Evolutionary conservation across 1,140 invertebrate genomes (phyloP), one percentile per base, ranked within the genome.

Genomic region (Pseudachorutes palmiensis): DNA sequence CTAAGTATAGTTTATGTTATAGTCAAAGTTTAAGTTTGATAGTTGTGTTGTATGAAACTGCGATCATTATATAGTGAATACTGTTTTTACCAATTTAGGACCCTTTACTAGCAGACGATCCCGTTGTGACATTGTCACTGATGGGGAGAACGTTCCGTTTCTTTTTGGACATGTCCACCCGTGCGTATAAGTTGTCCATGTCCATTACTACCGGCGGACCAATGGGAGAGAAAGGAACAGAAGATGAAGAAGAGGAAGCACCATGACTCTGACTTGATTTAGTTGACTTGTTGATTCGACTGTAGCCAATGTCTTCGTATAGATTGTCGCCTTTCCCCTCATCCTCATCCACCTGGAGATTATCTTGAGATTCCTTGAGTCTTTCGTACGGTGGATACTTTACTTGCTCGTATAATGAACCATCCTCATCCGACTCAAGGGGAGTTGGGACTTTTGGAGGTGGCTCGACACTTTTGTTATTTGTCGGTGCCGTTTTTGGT

Each of bases 301-400:
- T 55, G 51, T 73, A 73, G 2, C 69, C 64, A 65, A 73, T 73
- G 24, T 66, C 69, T 69, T 73, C 72, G 31, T 73, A 73, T 16
- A 67, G 67, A 49, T 70, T 70, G 12, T 49, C 36, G 12, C 45
- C 71, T 26, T 48, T 31, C 16, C 45, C n/a, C 29, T 19, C 26
- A 24, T 61, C 69, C 19, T 30, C 58, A 16, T 60, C 64, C 16
- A 30, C 31, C 24, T 61, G 60, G 5, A 70, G 32, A 65, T 66
- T 64, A 45, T 71, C 70, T 45, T 63, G 49, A 16, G 68, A 70
- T 36, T 73, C 72, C 45, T 73, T 70, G 1, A 73, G 59, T 59
- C 72, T 66, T 32, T 73, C 72, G 49, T 73, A 73, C 5, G 72
- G 72, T 19, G 72, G 69, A 62, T 71, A 73, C 36, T 73, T 73